Percentiles rank a stretch among this genome's conserved stretches.
These are phyloP conservation scores for Drosophila eugracilis DNA, from an alignment of 1,140 invertebrate species.

Conservation along the genomic window DNA sequence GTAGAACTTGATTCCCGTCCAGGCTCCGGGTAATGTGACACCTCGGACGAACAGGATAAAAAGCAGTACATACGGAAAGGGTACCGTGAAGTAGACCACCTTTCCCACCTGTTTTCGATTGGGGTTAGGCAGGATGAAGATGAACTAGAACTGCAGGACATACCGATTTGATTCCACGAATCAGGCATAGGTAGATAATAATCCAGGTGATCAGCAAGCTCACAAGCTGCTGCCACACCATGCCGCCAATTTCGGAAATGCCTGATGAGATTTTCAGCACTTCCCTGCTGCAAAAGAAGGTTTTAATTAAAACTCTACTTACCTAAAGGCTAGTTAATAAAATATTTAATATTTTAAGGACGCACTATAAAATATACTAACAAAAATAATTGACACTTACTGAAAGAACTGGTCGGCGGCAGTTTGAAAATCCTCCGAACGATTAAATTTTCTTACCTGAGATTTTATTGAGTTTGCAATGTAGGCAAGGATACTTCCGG, in stretches of 20 bases:
- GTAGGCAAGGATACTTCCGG: no score
- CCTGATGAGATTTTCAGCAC: conserved; percentile 89
- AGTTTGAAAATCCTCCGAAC: conserved; percentile 85
- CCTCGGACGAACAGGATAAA: conserved; percentile 90
- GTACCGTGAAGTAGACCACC: conserved; percentile 94
- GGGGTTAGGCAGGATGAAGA: background rate
- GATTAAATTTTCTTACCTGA: conserved; percentile 10
- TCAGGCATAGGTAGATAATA: conserved; percentile 91
- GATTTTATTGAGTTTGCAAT: no score
- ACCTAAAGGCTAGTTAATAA: no score
- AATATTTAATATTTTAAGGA: no score
- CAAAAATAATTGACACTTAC: conserved; percentile 86
- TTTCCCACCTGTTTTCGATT: conserved; percentile 83
- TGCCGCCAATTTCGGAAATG: conserved; percentile 88
- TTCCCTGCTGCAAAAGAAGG: conserved; percentile 86
- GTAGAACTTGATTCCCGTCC: conserved; percentile 92
- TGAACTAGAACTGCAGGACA: background rate
- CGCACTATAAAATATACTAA: no score
- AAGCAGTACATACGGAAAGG: conserved; percentile 94
- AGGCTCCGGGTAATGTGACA: conserved; percentile 91
- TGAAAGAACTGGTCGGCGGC: conserved; percentile 94
- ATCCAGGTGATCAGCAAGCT: conserved; percentile 91
- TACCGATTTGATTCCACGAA: conserved; percentile 92
- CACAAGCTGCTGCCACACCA: conserved; percentile 90
- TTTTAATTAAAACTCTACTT: no score